Evolutionary conservation across 2,797 vertebrate species (phyloP).

Genomic region (Leuciscus waleckii): DNA sequence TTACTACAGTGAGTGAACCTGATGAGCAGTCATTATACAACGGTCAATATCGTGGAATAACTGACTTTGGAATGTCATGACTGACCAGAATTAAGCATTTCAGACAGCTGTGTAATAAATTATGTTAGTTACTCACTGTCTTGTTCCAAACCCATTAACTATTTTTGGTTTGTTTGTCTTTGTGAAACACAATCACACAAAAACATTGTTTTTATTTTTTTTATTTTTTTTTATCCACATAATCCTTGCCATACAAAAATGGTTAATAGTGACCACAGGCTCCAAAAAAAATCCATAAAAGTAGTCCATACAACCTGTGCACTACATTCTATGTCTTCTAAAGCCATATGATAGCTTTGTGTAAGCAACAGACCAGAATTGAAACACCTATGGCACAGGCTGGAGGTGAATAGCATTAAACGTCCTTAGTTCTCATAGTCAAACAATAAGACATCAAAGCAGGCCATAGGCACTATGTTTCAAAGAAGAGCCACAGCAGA

Average conservation of each 20-base stretch:
- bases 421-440: background rate
- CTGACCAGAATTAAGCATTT: too few relatives aligned
- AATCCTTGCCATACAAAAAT: too few relatives aligned
- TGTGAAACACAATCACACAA: background rate
- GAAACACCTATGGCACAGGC: constrained; percentile 1
- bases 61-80: too few relatives aligned
- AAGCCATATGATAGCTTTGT: background rate
- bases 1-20: too few relatives aligned
- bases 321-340: background rate
- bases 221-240: background rate
- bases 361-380: background rate
- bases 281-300: background rate
- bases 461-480: constrained; percentile 21
- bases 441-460: constrained; percentile 22
- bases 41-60: too few relatives aligned
- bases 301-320: background rate
- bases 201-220: too few relatives aligned
- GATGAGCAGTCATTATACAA: too few relatives aligned
- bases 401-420: constrained; percentile 15
- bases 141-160: too few relatives aligned
- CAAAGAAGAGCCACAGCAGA: constrained; percentile 7
- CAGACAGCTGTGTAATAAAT: too few relatives aligned
- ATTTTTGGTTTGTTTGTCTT: background rate
- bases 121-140: too few relatives aligned
- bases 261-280: background rate